phyloP scores from a whole-genome alignment of 2,113 vertebrate genomes.

The Erythrocebus patas region DNA sequence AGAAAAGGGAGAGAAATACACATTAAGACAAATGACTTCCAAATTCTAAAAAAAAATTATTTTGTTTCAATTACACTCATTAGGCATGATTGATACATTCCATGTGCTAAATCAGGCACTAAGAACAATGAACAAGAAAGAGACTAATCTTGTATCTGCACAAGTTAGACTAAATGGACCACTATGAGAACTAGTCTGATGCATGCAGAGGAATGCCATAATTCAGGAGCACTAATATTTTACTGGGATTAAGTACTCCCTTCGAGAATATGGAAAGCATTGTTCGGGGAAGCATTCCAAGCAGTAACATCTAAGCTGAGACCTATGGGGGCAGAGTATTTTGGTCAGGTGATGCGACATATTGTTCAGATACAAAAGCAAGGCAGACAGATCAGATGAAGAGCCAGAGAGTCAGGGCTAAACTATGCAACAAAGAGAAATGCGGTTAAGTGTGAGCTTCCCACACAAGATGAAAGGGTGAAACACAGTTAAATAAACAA shows the following conservation, averaged over 20 bases:
- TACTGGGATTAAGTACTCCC: background rate
- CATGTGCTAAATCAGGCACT: background rate
- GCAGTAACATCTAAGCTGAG: background rate
- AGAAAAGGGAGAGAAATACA: background rate
- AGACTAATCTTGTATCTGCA: background rate
- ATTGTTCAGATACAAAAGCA: background rate
- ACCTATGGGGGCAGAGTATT: background rate
- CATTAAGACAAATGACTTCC: background rate
- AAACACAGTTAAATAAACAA: background rate
- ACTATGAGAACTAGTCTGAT: background rate
- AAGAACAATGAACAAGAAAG: background rate
- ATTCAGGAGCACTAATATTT: background rate
- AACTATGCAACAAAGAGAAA: background rate
- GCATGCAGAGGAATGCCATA: no score
- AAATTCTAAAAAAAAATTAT: background rate
- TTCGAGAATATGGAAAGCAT: background rate
- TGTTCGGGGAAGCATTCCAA: background rate
- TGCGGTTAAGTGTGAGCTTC: fast-evolving
- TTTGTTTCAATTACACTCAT: background rate
- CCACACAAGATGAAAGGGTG: background rate
- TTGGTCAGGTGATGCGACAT: background rate
- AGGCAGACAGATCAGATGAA: background rate
- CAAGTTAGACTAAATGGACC: background rate
- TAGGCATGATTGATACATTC: background rate
- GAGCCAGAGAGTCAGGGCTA: background rate